Evolutionary conservation across 2,888 invertebrate species (phyloP).

Genomic region (Eristalis intricaria): DNA sequence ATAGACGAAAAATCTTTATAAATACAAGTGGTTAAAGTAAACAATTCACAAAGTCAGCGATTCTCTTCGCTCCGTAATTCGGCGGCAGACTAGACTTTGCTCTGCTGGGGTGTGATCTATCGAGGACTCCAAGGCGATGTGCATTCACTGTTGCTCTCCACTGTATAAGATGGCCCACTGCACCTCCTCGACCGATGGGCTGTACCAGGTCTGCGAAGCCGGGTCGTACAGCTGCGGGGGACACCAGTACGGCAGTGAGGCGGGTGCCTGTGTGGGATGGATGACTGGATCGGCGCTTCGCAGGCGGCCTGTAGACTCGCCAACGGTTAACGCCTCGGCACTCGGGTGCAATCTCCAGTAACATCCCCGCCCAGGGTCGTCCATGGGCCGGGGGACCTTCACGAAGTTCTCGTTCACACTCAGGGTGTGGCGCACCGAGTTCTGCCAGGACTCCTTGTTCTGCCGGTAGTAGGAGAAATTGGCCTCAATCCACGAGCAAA

Average conservation of each 20-base stretch:
- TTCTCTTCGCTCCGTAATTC: too few species aligned
- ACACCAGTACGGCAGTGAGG: constrained; percentile 11
- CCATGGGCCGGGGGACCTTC: constrained; percentile 96
- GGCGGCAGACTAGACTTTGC: too few species aligned
- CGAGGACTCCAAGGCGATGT: background rate
- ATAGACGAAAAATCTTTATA: too few species aligned
- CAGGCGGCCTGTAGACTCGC: constrained; percentile 97
- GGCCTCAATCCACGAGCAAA: constrained; percentile 98
- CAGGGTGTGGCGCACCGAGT: constrained; percentile 85
- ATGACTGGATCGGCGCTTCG: constrained; percentile 82
- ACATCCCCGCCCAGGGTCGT: constrained; percentile 99
- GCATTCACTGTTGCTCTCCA: background rate
- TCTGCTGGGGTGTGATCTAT: too few species aligned
- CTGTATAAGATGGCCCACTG: background rate
- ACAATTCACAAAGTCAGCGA: too few species aligned
- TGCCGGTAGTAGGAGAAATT: constrained; percentile 98
- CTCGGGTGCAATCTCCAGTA: constrained; percentile 99
- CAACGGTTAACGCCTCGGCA: constrained; percentile 97
- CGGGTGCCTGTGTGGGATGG: constrained; percentile 73
- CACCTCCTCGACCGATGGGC: background rate
- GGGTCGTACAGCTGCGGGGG: constrained; percentile 22
- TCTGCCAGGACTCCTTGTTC: constrained; percentile 99
- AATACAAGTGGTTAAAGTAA: too few species aligned
- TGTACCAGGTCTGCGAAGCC: constrained; percentile 4
- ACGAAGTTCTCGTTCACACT: constrained; percentile 94